phyloP scores from a whole-genome alignment of 2,797 vertebrate genomes.

The Myotis findleyi region DNA sequence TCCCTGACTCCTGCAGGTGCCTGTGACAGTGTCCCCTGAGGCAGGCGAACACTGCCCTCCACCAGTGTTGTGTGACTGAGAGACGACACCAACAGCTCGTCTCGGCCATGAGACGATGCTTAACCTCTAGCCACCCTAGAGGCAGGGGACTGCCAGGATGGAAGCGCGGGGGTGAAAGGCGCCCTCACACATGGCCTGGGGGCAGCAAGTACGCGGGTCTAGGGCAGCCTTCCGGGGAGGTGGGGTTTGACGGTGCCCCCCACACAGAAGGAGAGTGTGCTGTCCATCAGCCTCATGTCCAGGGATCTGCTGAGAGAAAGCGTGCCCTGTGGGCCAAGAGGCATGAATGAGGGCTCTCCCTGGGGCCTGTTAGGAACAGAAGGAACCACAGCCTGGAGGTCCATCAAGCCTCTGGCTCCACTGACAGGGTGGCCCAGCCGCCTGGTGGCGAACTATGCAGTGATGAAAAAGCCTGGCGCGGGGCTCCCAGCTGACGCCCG shows the following conservation, averaged over 20 bases:
- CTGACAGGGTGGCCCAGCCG: not conserved
- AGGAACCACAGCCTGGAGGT: not conserved
- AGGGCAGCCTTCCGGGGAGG: not conserved
- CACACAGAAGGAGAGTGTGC: fast-evolving
- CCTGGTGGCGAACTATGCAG: not conserved
- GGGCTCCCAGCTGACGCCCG: not conserved
- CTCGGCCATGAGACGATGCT: fast-evolving
- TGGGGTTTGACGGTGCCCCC: fast-evolving
- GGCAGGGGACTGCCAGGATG: not conserved
- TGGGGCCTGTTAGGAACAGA: not conserved
- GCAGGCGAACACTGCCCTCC: not conserved
- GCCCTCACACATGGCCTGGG: fast-evolving
- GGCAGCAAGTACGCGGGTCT: not conserved
- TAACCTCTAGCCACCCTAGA: not conserved
- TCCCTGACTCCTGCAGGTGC: not conserved
- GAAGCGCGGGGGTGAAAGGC: not conserved
- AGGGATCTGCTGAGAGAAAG: not conserved
- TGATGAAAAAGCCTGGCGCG: not conserved
- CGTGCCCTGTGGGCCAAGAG: not conserved
- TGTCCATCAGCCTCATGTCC: not conserved
- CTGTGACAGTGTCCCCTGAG: not conserved
- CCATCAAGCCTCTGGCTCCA: not conserved
- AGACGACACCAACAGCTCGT: fast-evolving
- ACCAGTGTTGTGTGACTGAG: not conserved
- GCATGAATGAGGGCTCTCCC: fast-evolving